phyloP scores from a whole-genome alignment of 2,113 vertebrate genomes.

The Brachionichthys hirsutus region DNA sequence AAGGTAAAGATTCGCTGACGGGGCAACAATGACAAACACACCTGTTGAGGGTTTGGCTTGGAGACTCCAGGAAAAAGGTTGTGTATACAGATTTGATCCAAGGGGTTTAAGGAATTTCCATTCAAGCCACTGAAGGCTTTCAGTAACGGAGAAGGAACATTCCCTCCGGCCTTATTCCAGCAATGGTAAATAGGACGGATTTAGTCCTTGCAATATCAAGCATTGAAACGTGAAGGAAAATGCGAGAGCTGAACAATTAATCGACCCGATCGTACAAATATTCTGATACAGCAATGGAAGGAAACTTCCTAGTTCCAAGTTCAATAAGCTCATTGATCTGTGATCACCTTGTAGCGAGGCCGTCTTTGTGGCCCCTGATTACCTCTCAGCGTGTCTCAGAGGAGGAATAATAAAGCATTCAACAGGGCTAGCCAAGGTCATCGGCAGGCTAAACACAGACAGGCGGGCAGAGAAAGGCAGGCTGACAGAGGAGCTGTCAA shows the following conservation, averaged over 20 bases:
- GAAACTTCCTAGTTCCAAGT: not conserved
- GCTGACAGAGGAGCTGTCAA: conserved; percentile 50
- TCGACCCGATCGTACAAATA: too few relatives aligned
- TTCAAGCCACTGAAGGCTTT: not conserved
- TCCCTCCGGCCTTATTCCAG: conserved; percentile 8
- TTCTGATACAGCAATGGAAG: not conserved
- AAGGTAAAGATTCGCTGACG: not conserved
- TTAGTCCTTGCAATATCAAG: not conserved
- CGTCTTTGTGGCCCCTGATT: conserved; percentile 42
- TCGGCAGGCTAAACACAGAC: conserved; percentile 13
- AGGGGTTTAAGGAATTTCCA: not conserved
- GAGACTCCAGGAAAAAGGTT: not conserved
- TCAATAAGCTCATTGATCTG: conserved; percentile 14
- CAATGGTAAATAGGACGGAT: not conserved
- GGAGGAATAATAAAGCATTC: conserved; percentile 46
- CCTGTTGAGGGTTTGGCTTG: conserved; percentile 6
- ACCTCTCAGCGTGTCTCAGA: conserved; percentile 42
- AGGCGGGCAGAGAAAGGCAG: conserved; percentile 14
- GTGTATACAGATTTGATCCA: not conserved
- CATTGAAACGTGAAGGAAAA: not conserved
- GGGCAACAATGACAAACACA: conserved; percentile 11
- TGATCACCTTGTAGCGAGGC: conserved; percentile 6
- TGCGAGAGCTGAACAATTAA: not conserved
- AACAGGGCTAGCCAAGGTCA: conserved; percentile 41
- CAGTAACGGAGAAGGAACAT: conserved; percentile 5